These are phyloP conservation scores for Lethenteron camtschaticum DNA, from an alignment of 2,113 vertebrate genomes.

Conservation along the genomic window DNA sequence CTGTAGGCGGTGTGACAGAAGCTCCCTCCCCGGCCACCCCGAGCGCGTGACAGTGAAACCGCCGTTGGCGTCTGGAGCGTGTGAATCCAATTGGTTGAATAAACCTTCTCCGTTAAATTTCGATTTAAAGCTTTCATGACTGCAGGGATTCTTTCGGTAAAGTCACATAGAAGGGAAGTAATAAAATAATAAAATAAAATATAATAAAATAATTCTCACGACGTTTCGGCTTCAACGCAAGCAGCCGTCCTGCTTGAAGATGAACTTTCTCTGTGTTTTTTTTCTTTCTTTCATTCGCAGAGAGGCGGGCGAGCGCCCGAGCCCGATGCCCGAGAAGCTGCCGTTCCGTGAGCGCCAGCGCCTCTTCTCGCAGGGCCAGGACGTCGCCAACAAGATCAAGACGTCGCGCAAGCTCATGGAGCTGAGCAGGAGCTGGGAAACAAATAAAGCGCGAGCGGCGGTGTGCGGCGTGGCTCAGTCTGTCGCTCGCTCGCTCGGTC, in stretches of 20 bases:
- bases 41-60: no score
- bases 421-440: conserved; percentile 93
- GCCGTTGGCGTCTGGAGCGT: no score
- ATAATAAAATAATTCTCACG: no score
- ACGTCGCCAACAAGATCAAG: conserved; percentile 89
- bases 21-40: no score
- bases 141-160: no score
- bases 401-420: conserved; percentile 86
- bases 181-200: no score
- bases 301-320: conserved; percentile 22
- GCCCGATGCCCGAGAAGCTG: conserved; percentile 48
- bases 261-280: not conserved
- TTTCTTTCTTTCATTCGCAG: conserved; percentile 41
- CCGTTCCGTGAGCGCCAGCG: conserved; percentile 89
- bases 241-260: conserved; percentile 1
- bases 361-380: conserved; percentile 90
- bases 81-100: not conserved
- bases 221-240: not conserved
- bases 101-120: not conserved
- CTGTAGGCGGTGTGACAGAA: no score
- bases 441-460: conserved; percentile 26
- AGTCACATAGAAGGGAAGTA: no score
- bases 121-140: no score
- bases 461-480: not conserved
- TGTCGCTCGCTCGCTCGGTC: not conserved